Base-by-base conservation (phyloP, 1,140 invertebrate species). In the Drosophila pseudoananassae region DNA sequence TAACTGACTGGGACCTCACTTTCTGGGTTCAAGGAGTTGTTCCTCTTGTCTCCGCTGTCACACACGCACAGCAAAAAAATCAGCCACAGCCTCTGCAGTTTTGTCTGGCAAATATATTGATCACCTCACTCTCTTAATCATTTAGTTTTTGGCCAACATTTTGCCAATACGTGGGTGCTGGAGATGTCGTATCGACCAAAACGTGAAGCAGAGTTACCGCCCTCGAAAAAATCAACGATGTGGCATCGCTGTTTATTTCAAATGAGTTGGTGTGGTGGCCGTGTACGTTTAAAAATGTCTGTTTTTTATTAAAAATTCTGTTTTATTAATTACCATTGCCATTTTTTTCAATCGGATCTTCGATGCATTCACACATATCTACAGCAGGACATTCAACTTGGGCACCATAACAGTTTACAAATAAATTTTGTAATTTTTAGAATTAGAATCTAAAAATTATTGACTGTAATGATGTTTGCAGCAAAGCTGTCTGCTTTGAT, bases 51-150 rank as follows among this genome's bases (percentile, higher is more conserved):
- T 20, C 55, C 33, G 63, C 46, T 66, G 59, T 64, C 61, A 40
- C 59, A 65, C 59, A 66, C 59, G 63, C 46, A 66, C 59, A 66
- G 59, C 63, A 64, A 31, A 27, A 64, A 45, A 61, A 52, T 29
- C 63, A 64, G 59, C 59, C 46, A 64, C 31, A 64, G 33, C 14
- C 36, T 43, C 25, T 33, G 59, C 17, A 43, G 46, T 17, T 64
- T 38, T 45, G 38, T 25, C 23, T 43, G 20, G 43, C 9, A 15
- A 43, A 31, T 64, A 31, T 66, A 66, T 66, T 66, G 59, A 66
- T 66, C 43, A 20, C 17, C 15, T 46, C 43, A 20, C 15, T 20
- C 17, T 46, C 17, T 9, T 23, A 10, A 20, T 46, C 43, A 10
- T 46, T 46, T 46, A 20, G 23, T 46, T 46, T 46, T 46, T 46